Base-by-base conservation (phyloP, 2,797 vertebrate species). In the Sebastes vulpes region DNA sequence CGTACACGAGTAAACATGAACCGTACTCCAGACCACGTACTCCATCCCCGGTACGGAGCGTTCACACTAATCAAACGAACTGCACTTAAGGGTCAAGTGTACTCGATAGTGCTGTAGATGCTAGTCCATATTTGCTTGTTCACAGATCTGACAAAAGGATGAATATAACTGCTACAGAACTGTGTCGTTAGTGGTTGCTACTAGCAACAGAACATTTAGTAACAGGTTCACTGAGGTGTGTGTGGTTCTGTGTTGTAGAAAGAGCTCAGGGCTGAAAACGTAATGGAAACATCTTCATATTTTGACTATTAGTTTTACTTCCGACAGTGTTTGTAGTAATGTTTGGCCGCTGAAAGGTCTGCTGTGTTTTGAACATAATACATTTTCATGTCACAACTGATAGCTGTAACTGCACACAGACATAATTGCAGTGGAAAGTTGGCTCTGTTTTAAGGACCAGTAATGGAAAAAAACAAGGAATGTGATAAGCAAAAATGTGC, bases 401-500 rank as follows among this genome's bases (percentile, higher is more conserved):
- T 38, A 31, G 65, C 28, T 60, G 58, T 46, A 64, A 38, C 73
- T 50, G 26, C 67, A 73, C 20, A 26, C 56, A 65, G 57, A 64
- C 21, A 31, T 57, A 52, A 66, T 42, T 77, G 53, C 71, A 75
- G 11, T 76, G 88, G 86, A 90, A 91, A 82, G 66, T 87, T 79
- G 84, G 80, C 82, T 65, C 32, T 4, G 50, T 69, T 78, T 67
- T 71, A 60, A 50, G 65, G 46, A 82, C 23, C 28, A n/a, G 35
- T 83, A n/a, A 50, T 77, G 85, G 83, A 81, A 86, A 86, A 42
- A 72, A 87, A 72, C 64, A 53, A 67, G 54, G 31, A 87, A 81
- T 67, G 77, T 74, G 75, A 83, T 86, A 78, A 84, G 72, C 61
- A 61, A 60, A 72, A 79, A 70, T 75, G 71, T 75, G 72, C 78